Conservation (phyloP, 2,888 invertebrate genomes). For the Andrena haemorrhoa region DNA sequence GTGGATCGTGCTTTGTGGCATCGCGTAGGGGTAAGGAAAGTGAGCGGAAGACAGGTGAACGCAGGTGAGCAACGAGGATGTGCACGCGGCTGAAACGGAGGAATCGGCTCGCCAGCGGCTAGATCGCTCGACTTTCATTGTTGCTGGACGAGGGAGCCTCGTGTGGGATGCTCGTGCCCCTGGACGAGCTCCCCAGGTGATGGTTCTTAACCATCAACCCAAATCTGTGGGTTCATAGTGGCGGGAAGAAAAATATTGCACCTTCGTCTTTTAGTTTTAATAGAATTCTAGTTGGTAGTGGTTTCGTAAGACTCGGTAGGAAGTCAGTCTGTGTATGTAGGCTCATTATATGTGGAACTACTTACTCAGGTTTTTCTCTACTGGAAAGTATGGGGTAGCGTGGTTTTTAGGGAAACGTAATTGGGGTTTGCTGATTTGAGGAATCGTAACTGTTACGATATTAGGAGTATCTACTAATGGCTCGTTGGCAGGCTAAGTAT, state of each 20-base stretch:
- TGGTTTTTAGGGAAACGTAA: background rate
- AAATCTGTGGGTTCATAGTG: too few relatives aligned
- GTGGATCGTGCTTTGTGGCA: conserved; percentile 39
- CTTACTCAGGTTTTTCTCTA: too few relatives aligned
- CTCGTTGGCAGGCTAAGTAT: conserved; percentile 17
- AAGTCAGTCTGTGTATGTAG: too few relatives aligned
- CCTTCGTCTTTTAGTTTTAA: too few relatives aligned
- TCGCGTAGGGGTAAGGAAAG: conserved; percentile 65
- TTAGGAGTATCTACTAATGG: conserved; percentile 49
- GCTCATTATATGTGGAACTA: too few relatives aligned
- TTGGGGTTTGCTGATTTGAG: background rate
- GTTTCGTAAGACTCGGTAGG: too few relatives aligned
- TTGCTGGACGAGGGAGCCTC: conserved; percentile 38
- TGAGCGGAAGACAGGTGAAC: conserved; percentile 73
- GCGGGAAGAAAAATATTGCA: too few relatives aligned
- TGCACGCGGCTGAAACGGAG: conserved; percentile 60
- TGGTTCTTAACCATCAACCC: too few relatives aligned
- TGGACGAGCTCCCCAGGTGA: background rate
- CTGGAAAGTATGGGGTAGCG: too few relatives aligned
- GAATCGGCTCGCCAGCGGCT: conserved; percentile 63
- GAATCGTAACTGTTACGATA: conserved; percentile 14
- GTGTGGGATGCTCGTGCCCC: conserved; percentile 32
- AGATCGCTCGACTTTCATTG: conserved; percentile 54
- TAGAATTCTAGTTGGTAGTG: too few relatives aligned
- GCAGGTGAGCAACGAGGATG: conserved; percentile 70